These are phyloP conservation scores for Chrysopilus asiliformis DNA, from an alignment of 2,888 invertebrate genomes.

Conservation along the genomic window DNA sequence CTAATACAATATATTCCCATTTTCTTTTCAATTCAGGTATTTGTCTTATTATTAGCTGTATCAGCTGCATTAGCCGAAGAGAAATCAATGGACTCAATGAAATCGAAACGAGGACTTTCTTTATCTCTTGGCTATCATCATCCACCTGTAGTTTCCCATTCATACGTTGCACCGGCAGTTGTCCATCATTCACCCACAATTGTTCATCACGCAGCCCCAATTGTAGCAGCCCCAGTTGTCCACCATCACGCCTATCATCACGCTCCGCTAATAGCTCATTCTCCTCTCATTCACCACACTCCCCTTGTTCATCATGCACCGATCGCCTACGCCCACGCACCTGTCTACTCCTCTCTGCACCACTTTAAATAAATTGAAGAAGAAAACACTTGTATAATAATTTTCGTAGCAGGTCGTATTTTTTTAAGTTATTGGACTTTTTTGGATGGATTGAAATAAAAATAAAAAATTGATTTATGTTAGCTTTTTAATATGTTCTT, in stretches of 20 bases:
- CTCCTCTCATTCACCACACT: constrained; percentile 2
- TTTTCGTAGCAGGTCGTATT: too few relatives aligned
- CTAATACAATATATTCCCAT: too few relatives aligned
- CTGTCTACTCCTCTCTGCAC: constrained; percentile 2
- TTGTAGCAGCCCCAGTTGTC: constrained; percentile 1
- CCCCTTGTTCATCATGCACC: constrained; percentile 6
- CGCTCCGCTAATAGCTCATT: constrained; percentile 5
- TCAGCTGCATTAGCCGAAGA: constrained; percentile 6
- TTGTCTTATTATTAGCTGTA: too few relatives aligned
- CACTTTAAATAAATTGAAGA: constrained; percentile 9
- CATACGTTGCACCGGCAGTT: constrained; percentile 4
- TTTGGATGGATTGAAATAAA: too few relatives aligned
- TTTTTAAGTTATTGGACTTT: too few relatives aligned
- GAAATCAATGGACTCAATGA: background rate
- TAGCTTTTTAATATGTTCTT: too few relatives aligned
- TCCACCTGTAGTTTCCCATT: constrained; percentile 2
- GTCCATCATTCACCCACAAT: constrained; percentile 3
- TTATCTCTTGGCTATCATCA: constrained; percentile 7
- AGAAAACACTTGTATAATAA: too few relatives aligned
- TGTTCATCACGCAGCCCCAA: constrained; percentile 2
- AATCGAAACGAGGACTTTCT: constrained; percentile 6
- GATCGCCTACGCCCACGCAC: constrained; percentile 3
- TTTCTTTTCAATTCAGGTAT: too few relatives aligned
- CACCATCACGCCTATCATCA: constrained; percentile 1
- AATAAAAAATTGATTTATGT: too few relatives aligned